A percentile compares a stretch with the other conserved stretches of the same genome.
Evolutionary conservation across 1,140 invertebrate species (phyloP).

Genomic region (Drosophila miranda): DNA sequence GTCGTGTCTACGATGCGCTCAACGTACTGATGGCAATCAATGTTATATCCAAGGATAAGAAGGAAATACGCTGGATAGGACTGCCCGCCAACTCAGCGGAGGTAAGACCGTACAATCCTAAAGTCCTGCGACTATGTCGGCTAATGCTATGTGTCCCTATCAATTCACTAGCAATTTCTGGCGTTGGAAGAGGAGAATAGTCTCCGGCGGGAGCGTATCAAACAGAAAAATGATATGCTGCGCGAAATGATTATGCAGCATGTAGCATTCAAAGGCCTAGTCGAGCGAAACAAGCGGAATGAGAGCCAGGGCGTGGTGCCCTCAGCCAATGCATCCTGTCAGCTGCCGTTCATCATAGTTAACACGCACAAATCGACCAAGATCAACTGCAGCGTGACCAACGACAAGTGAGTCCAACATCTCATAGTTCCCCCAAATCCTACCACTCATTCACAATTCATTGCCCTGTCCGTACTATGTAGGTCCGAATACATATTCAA

Average conservation of each 20-base stretch:
- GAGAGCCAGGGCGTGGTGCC: constrained; percentile 91
- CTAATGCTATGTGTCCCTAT: constrained; percentile 2
- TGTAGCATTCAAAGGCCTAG: constrained; percentile 98
- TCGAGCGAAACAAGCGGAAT: constrained; percentile 93
- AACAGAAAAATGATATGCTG: constrained; percentile 96
- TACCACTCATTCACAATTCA: neutral
- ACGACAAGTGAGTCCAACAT: constrained; percentile 94
- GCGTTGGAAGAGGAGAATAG: constrained; percentile 95
- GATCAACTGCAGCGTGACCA: constrained; percentile 99
- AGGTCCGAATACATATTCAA: constrained; percentile 99
- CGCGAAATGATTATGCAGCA: constrained; percentile 97
- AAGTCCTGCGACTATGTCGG: neutral
- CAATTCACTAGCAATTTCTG: constrained; percentile 87
- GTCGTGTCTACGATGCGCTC: constrained; percentile 99
- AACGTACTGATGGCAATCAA: constrained; percentile 99
- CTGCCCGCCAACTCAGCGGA: constrained; percentile 98
- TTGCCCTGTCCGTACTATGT: constrained; percentile 28
- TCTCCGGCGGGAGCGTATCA: constrained; percentile 93
- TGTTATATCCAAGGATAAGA: constrained; percentile 99
- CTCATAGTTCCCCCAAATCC: neutral
- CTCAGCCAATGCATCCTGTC: constrained; percentile 94
- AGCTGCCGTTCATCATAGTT: constrained; percentile 99
- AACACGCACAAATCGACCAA: constrained; percentile 99
- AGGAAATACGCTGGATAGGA: constrained; percentile 99
- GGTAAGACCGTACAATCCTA: constrained; percentile 10